Evolutionary conservation across 2,113 vertebrate species (phyloP).

Genomic region (Nibea coibor): DNA sequence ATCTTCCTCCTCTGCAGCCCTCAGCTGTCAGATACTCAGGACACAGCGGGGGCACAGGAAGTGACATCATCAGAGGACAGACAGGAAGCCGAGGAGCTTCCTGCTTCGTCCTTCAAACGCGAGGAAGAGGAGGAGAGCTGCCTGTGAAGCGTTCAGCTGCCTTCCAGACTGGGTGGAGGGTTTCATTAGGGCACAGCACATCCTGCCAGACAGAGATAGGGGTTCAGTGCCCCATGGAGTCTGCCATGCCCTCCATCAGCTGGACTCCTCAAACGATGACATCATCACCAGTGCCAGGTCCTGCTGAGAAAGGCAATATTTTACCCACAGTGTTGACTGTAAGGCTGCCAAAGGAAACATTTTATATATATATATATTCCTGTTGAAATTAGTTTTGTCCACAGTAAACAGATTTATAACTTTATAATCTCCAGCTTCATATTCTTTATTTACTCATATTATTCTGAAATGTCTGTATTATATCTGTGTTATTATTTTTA

Average conservation of each 20-base stretch:
- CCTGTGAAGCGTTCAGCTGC: conserved; percentile 33
- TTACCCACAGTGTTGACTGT: conserved; percentile 3
- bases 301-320: neutral
- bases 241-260: neutral
- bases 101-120: neutral
- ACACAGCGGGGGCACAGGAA: conserved; percentile 26
- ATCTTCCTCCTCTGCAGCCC: conserved; percentile 47
- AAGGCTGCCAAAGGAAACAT: conserved; percentile 8
- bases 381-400: neutral
- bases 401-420: conserved; percentile 22
- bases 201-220: neutral
- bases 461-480: conserved; percentile 8
- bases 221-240: neutral
- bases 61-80: conserved; percentile 36
- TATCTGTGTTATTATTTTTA: conserved; percentile 4
- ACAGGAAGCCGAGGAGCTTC: neutral
- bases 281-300: neutral
- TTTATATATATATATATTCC: neutral
- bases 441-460: conserved; percentile 4
- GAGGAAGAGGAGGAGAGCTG: conserved; percentile 66
- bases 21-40: conserved; percentile 13
- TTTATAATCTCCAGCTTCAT: neutral
- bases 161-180: neutral
- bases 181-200: neutral
- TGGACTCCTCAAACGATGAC: neutral